Evolutionary conservation across 2,113 vertebrate genomes (phyloP), one percentile per base, ranked within the genome.

Genomic region (Columba janthina): DNA sequence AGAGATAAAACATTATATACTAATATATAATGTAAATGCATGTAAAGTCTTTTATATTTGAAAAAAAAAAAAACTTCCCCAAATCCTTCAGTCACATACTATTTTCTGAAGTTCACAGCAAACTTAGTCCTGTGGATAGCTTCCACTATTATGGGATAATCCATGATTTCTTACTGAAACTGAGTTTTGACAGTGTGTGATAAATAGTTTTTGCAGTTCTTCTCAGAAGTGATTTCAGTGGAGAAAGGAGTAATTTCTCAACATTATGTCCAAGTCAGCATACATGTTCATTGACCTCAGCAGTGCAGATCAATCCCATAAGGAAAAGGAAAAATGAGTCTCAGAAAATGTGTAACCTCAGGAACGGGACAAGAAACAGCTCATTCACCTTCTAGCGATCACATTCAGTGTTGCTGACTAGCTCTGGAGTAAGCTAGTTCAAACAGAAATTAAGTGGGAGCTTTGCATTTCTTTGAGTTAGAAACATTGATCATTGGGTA

Each of bases 161-260:
- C 38, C 24, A 6, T 17, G 19, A 76, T 66, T 88, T 93, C 82
- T 51, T 93, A 58, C 36, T 81, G 42, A 57, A 57, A 36, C 24
- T 44, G 77, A 3, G 26, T 88, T 94, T 90, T 71, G 44, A 19
- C 36, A 74, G 15, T 21, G 12, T 51, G 48, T 57, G 77, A 32
- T 79, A 69, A 89, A 72, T 61, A 69, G n/a, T 24, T 94, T 84
- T 62, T 85, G 54, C 86, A 88, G 14, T 94, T 73, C 76, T 86
- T 87, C 85, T 91, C 64, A 74, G 36, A 74, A 85, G 67, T 56
- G 15, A 71, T 95, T 95, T 85, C 67, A 62, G 36, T 76, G 81
- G 32, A 88, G 66, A 69, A 94, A 82, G 50, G 81, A 88, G 56
- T 73, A 88, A 93, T 96, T 96, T 96, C 54, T 93, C 78, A 81